Evolutionary conservation across 2,888 invertebrate species (phyloP).

Genomic region (Ophioninae sp.): DNA sequence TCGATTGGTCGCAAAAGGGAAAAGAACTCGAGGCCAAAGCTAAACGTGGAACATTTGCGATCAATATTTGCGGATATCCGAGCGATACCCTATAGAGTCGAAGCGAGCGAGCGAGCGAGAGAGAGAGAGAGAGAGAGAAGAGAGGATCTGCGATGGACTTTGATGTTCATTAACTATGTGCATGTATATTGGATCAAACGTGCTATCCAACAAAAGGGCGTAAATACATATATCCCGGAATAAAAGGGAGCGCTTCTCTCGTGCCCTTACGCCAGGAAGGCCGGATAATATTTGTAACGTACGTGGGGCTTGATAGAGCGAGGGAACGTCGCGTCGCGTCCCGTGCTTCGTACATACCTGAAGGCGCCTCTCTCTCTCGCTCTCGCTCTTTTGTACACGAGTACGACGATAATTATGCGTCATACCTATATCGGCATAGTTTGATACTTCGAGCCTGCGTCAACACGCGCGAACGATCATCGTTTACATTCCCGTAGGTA

Average conservation of each 20-base stretch:
- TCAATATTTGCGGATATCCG: too few species aligned
- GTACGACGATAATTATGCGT: conserved; percentile 2
- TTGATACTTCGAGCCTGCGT: background rate
- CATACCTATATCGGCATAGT: background rate
- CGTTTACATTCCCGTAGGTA: background rate
- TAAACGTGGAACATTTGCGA: too few species aligned
- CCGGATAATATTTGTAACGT: conserved; percentile 1
- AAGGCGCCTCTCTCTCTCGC: background rate
- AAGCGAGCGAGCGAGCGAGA: background rate
- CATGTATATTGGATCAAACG: conserved; percentile 1
- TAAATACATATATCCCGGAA: too few species aligned
- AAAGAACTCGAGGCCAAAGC: too few species aligned
- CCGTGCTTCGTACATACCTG: background rate
- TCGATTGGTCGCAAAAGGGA: too few species aligned
- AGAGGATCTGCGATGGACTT: background rate
- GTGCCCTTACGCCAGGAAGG: background rate
- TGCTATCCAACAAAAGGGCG: background rate
- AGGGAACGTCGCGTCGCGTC: conserved; percentile 12
- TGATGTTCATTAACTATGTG: conserved; percentile 9
- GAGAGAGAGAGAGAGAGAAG: background rate
- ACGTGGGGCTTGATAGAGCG: conserved; percentile 10
- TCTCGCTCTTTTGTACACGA: background rate
- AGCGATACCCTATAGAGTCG: too few species aligned
- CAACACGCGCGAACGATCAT: background rate
- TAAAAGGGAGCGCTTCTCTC: too few species aligned